Percentiles rank a stretch among this genome's conserved stretches.
phyloP scores from a whole-genome alignment of 2,113 vertebrate species.

The Myiozetetes cayanensis region DNA sequence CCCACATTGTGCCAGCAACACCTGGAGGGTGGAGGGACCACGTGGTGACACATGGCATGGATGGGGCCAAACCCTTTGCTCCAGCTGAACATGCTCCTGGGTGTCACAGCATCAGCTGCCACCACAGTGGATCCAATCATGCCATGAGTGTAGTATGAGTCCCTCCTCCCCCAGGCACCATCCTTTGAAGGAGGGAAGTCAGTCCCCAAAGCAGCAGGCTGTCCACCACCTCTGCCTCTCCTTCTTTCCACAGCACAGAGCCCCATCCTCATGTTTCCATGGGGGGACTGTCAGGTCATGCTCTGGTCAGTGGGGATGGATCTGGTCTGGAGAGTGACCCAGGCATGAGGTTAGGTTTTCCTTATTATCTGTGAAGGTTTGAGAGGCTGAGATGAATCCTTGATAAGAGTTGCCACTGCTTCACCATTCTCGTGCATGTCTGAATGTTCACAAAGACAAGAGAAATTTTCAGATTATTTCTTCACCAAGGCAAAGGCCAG shows the following conservation, averaged over 20 bases:
- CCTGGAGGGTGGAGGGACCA: neutral
- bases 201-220: neutral
- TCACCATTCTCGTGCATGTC: neutral
- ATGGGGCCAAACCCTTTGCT: neutral
- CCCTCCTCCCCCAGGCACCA: neutral
- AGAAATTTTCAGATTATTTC: neutral
- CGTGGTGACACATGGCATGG: neutral
- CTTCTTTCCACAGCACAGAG: neutral
- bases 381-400: neutral
- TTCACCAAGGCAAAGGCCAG: neutral
- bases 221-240: neutral
- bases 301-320: too few species aligned
- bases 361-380: neutral
- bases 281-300: neutral
- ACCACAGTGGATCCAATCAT: fast-evolving
- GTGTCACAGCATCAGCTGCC: neutral
- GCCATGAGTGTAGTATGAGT: fast-evolving
- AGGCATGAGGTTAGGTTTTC: neutral
- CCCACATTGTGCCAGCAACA: neutral
- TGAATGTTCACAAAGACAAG: neutral
- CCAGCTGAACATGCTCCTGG: neutral
- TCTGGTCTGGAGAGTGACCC: too few species aligned
- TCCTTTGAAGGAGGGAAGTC: neutral
- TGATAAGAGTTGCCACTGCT: neutral
- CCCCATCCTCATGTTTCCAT: fast-evolving